Evolutionary conservation across 92 coral and sea anemone genomes (phyloP), one percentile per base, ranked within the genome.

Genomic region (Siderastrea siderea): DNA sequence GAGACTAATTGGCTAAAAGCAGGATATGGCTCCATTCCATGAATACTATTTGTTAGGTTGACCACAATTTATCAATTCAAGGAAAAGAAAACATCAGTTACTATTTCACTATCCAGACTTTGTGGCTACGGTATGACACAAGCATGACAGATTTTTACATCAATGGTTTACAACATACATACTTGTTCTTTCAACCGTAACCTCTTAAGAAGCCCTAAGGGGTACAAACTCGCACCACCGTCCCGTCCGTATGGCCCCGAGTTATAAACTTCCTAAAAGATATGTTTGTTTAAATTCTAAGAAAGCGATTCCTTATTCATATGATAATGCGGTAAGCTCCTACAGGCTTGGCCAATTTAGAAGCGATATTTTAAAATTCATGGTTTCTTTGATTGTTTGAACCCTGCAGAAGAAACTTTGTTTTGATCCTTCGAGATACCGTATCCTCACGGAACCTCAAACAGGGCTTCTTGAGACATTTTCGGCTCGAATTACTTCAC

Each of bases 361-460:
- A 90, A 80, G 84, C 74, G 81, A 86, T 51, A 77, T 90, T 90
- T 90, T 90, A 90, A 90, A 90, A 90, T 90, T 86, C 91, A 90
- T 86, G 88, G 87, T 51, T 69, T 75, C 57, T 55, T 86, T 86
- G 81, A 86, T 86, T 86, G 93, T 90, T 80, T 81, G 84, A 79
- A 54, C 76, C 54, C 85, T 68, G 86, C 70, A 86, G 89, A 86
- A 74, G 14, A 45, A 84, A 83, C 63, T 61, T 84, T 84, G 87
- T 84, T 84, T 73, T 60, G 87, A 74, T 84, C 73, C n/a, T 76
- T 45, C 61, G 60, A 60, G 80, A 74, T 13, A 82, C 47, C 38
- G 52, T 38, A 84, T 74, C 52, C 45, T 64, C 87, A 84, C 87
- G 87, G 46, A 84, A 83, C 8, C 70, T 73, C 5, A 7, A 72